Base-by-base conservation (phyloP, 1,140 invertebrate species). In the Drosophila mayri region DNA sequence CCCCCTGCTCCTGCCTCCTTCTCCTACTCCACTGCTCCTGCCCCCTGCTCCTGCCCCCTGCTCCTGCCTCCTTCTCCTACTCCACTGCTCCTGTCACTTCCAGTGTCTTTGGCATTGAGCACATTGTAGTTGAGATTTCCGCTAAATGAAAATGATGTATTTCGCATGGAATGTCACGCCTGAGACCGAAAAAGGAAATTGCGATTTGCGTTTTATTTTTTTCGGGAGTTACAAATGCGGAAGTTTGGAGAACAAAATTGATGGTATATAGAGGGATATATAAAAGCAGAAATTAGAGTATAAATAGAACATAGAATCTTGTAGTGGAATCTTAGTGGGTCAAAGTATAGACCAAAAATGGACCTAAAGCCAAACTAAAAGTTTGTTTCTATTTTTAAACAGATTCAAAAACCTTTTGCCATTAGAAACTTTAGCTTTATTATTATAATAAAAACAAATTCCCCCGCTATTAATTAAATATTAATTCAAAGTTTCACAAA, bases 111-210 rank as follows among this genome's bases (percentile, higher is more conserved):
- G 64, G 64, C 81, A 85, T 79, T 81, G 77, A 86, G 72, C 85
- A 86, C 79, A 85, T 87, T 87, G 82, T 86, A 87, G 72, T 86
- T 81, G 80, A 88, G 82, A 88, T 86, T 88, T 88, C 80, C 80
- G 70, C 80, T 73, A 79, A 88, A 84, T 90, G 80, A 84, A 58
- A 58, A 70, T 88, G 82, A 88, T 81, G 85, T 84, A 90, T 81
- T 88, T 88, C 80, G 86, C 81, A 88, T 84, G 77, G 84, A 38
- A 88, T 84, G 77, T 81, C 72, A 80, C 61, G 70, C 73, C 72
- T 50, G 41, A 32, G 71, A 50, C 60, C 37, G 18, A 49, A 41
- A 16, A 41, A 25, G 20, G 16, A 63, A 73, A 74, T 47, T 60
- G 22, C 46, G 60, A 50, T 44, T 65, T 50, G 49, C 47, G 47